A percentile compares a stretch with the other conserved stretches of the same genome.
Conservation (phyloP, 2,797 vertebrate species). For the Nannoperca australis region DNA sequence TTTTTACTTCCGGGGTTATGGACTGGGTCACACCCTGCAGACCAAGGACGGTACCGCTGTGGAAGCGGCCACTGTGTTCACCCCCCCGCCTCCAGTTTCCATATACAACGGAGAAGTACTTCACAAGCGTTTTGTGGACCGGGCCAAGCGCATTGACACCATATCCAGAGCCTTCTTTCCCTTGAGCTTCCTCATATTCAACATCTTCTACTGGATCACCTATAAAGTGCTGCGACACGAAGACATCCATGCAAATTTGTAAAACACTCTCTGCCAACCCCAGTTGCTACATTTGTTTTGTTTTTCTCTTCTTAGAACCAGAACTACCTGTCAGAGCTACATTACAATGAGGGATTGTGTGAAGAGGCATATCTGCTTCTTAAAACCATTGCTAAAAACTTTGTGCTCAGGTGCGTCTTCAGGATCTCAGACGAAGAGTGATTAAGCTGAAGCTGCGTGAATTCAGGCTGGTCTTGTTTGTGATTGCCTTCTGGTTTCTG, state of each 20-base stretch:
- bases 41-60: slow-evolving; percentile 82
- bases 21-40: slow-evolving; percentile 91
- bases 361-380: slow-evolving; percentile 60
- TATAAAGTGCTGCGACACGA: slow-evolving; percentile 94
- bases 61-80: slow-evolving; percentile 83
- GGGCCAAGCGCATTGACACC: slow-evolving; percentile 94
- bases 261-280: slow-evolving; percentile 56
- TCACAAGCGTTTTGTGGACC: slow-evolving; percentile 87
- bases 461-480: slow-evolving; percentile 57
- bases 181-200: slow-evolving; percentile 95
- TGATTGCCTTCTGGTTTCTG: slow-evolving; percentile 33
- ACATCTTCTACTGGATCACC: slow-evolving; percentile 96
- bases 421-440: slow-evolving; percentile 69
- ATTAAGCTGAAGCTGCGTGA: slow-evolving; percentile 30
- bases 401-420: slow-evolving; percentile 83
- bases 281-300: slow-evolving; percentile 41
- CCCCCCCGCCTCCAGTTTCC: slow-evolving; percentile 78
- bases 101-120: slow-evolving; percentile 85
- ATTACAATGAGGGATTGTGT: slow-evolving; percentile 69
- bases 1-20: slow-evolving; percentile 92
- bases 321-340: slow-evolving; percentile 82
- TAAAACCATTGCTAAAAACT: slow-evolving; percentile 68
- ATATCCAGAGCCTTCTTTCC: slow-evolving; percentile 93
- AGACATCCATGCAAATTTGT: slow-evolving; percentile 90
- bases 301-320: slow-evolving; percentile 64